Evolutionary conservation across 2,113 vertebrate species (phyloP), one percentile per base, ranked within the genome.

Genomic region (Pao palembangensis): DNA sequence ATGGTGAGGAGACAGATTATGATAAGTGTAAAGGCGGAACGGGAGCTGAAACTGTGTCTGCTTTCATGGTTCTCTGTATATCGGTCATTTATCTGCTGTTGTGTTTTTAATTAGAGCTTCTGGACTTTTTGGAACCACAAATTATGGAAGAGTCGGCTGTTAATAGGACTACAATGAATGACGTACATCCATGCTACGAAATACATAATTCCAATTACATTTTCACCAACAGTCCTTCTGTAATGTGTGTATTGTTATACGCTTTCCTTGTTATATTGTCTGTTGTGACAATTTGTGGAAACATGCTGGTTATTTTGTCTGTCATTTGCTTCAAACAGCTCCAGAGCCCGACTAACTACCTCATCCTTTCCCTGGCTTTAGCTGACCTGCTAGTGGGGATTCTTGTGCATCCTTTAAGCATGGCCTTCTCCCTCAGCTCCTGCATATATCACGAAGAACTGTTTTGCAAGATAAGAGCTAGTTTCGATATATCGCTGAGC

Each of bases 271-370:
- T 5, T 2, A 21, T 55, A 13, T 23, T 77, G 13, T 68, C 21
- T 52, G 14, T 25, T 3, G 4, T 53, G 3, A 71, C 67, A 46
- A 25, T 63, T 19, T 65, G 64, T 54, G 79, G 79, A 69, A 81
- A 81, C 42, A 43, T 78, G 34, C 64, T 81, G 8, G 71, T 78
- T 0, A 67, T 58, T 20, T 60, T 79, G 34, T 57, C 76, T 0
- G 14, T 79, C 3, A 21, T 61, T 57, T 78, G 73, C 14, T 77
- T 72, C 58, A 25, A 59, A 48, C 74, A 76, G 63, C 68, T 76
- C 6, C 68, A 76, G 46, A 71, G 59, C 47, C 63, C 68, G 11
- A 71, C 74, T 15, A 76, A 76, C 55, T 71, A 3, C 17, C 68
- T 76, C 1, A 55, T 76, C 25, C 51, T 76, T 8, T 71, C 74